These are phyloP conservation scores for Sander lucioperca DNA, from an alignment of 2,113 vertebrate species.

Conservation along the genomic window DNA sequence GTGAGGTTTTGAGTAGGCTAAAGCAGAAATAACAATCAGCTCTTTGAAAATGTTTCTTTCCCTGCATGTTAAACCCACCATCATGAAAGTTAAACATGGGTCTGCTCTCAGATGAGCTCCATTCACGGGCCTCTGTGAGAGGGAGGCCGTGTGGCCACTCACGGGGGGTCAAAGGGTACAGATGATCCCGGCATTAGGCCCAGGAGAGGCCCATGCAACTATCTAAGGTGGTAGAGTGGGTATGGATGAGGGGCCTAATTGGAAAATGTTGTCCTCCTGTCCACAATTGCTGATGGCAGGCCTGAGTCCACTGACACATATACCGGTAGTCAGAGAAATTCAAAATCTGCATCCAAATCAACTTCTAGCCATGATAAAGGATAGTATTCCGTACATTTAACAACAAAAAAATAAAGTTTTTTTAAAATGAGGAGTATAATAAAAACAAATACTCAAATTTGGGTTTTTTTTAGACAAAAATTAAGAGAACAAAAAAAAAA, in stretches of 20 bases:
- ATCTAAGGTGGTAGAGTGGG: too few relatives aligned
- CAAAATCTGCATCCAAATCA: constrained; percentile 14
- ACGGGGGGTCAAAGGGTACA: not conserved
- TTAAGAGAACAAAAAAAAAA: not conserved
- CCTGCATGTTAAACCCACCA: constrained; percentile 54
- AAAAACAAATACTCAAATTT: not conserved
- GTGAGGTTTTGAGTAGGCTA: not conserved
- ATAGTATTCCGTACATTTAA: too few relatives aligned
- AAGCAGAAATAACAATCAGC: constrained; percentile 12
- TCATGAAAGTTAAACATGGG: constrained; percentile 65
- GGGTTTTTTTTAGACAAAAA: too few relatives aligned
- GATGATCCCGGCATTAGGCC: too few relatives aligned
- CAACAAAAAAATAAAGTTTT: too few relatives aligned
- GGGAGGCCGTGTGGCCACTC: not conserved
- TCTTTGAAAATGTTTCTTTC: constrained; percentile 6
- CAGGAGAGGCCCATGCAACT: too few relatives aligned
- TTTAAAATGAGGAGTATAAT: not conserved
- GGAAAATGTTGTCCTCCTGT: too few relatives aligned
- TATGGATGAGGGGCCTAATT: too few relatives aligned
- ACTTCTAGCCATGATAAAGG: too few relatives aligned
- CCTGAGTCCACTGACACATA: constrained; percentile 10
- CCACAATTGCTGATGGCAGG: too few relatives aligned
- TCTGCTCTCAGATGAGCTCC: constrained; percentile 44
- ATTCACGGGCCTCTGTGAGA: constrained; percentile 31
- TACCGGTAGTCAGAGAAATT: constrained; percentile 27